Evolutionary conservation across 2,113 vertebrate genomes (phyloP).

Genomic region (Ptilorrhoa leucosticta): DNA sequence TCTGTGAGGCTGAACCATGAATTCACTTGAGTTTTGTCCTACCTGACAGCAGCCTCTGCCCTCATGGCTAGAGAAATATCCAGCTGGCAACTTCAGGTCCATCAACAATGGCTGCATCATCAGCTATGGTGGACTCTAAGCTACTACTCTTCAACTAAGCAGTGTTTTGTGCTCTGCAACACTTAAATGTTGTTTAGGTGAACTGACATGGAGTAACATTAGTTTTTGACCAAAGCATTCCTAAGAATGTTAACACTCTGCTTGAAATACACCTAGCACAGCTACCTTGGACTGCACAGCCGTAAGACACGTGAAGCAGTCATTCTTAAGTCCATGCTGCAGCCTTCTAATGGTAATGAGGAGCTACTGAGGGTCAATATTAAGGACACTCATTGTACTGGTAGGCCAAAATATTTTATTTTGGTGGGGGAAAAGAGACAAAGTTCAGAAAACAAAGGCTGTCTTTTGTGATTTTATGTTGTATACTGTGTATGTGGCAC

Average conservation of each 20-base stretch:
- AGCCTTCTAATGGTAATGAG: background rate
- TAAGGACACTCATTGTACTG: background rate
- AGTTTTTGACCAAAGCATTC: background rate
- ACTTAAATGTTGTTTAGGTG: background rate
- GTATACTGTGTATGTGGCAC: background rate
- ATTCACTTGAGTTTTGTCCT: background rate
- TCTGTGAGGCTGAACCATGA: background rate
- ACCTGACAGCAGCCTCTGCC: background rate
- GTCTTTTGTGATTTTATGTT: background rate
- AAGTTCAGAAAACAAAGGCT: background rate
- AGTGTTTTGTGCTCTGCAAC: background rate
- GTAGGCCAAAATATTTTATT: background rate
- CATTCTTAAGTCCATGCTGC: background rate
- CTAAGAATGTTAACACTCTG: background rate
- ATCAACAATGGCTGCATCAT: background rate
- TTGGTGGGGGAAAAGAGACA: background rate
- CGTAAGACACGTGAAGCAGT: background rate
- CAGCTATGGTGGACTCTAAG: background rate
- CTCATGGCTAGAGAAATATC: background rate
- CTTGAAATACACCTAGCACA: background rate
- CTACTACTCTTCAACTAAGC: background rate
- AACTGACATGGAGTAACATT: background rate
- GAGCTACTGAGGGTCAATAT: background rate
- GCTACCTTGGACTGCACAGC: background rate
- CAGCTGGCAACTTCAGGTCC: background rate